Percentiles rank a stretch among this genome's conserved stretches.
phyloP scores from a whole-genome alignment of 37 sponge, comb jelly and placozoan species.

The Tethya wilhelma region DNA sequence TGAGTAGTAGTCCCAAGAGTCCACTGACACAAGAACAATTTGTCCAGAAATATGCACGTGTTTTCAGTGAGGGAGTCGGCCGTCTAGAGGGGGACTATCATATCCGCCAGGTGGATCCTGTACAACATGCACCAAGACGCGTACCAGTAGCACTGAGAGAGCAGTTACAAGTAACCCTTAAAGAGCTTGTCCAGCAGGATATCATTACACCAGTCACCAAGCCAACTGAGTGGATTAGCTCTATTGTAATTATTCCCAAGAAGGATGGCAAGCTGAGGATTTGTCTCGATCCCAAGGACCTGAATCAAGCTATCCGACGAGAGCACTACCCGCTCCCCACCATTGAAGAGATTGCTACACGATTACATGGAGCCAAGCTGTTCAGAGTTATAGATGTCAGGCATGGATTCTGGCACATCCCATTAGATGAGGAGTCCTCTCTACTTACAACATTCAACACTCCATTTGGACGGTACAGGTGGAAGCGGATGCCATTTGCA shows the following conservation, averaged over 20 bases:
- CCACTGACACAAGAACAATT: conserved; percentile 6
- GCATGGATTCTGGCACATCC: conserved; percentile 74
- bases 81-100: conserved; percentile 35
- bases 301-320: conserved; percentile 54
- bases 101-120: conserved; percentile 25
- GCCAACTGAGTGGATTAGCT: conserved; percentile 61
- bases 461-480: conserved; percentile 57
- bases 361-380: conserved; percentile 41
- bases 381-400: conserved; percentile 62
- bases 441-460: conserved; percentile 66
- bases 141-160: conserved; percentile 47
- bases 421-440: conserved; percentile 50
- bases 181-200: conserved; percentile 11
- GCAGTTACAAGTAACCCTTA: conserved; percentile 13
- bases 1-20: background rate
- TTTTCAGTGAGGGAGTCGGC: conserved; percentile 18
- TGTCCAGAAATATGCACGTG: conserved; percentile 2
- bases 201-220: conserved; percentile 47
- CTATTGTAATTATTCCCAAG: conserved; percentile 55
- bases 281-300: conserved; percentile 67
- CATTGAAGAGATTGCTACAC: conserved; percentile 67
- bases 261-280: conserved; percentile 39
- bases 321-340: conserved; percentile 71
- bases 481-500: conserved; percentile 74
- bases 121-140: conserved; percentile 37